Evolutionary conservation across 1,140 invertebrate genomes (phyloP).

Genomic region (Mamestra configurata): DNA sequence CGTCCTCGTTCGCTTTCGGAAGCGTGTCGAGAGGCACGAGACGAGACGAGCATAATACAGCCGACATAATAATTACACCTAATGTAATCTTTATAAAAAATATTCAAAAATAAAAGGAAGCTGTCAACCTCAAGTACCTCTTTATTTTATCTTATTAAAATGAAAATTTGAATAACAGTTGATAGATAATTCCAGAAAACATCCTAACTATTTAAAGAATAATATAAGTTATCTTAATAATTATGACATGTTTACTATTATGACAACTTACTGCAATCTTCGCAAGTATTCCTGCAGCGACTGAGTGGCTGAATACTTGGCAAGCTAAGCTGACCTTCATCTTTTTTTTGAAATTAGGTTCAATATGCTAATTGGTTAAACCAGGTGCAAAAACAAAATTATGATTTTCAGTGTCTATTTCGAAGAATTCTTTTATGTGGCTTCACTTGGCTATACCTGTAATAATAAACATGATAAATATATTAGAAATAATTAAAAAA

Average conservation of each 20-base stretch:
- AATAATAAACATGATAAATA: conserved; percentile 36
- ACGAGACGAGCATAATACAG: too few relatives aligned
- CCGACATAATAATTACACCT: too few relatives aligned
- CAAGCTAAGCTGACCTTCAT: conserved; percentile 61
- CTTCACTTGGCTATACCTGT: conserved; percentile 56
- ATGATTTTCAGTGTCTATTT: conserved; percentile 38
- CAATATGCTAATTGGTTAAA: conserved; percentile 55
- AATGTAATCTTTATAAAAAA: too few relatives aligned
- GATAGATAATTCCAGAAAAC: background rate
- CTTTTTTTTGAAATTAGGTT: conserved; percentile 60
- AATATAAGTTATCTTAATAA: background rate
- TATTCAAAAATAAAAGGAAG: too few relatives aligned
- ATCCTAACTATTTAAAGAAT: too few relatives aligned
- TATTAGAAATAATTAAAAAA: background rate
- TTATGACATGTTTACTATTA: background rate
- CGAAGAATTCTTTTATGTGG: conserved; percentile 50
- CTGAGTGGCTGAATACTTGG: conserved; percentile 62
- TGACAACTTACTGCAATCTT: conserved; percentile 52
- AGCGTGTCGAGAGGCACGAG: too few relatives aligned
- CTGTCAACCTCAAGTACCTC: too few relatives aligned
- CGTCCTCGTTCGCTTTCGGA: too few relatives aligned
- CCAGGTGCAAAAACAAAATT: conserved; percentile 58
- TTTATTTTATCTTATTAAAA: too few relatives aligned
- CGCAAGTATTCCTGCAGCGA: conserved; percentile 59
- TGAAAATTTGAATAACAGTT: too few relatives aligned